Evolutionary conservation across 1,140 invertebrate species (phyloP).

Genomic region (Tetramorium alpestre): DNA sequence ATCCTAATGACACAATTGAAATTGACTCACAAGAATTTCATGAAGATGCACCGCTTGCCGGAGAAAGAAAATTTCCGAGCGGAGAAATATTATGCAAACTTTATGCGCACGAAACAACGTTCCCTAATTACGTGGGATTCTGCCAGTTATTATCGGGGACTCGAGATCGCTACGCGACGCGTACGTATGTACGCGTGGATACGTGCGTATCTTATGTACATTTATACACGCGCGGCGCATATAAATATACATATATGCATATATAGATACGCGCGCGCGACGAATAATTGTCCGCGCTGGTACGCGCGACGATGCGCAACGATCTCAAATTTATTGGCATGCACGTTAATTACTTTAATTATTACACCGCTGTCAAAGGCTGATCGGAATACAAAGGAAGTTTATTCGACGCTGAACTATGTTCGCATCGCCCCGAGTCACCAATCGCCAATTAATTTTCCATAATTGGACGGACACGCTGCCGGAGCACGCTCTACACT

Average conservation of each 20-base stretch:
- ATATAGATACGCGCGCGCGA: conserved; percentile 13
- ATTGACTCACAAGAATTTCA: background rate
- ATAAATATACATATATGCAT: background rate
- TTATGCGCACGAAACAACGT: background rate
- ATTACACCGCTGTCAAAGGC: conserved; percentile 80
- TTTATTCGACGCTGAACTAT: conserved; percentile 75
- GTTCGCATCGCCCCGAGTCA: conserved; percentile 76
- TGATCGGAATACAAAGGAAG: conserved; percentile 79
- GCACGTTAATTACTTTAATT: conserved; percentile 82
- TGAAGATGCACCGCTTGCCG: background rate
- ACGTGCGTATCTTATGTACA: background rate
- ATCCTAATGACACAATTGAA: background rate
- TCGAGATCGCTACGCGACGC: background rate
- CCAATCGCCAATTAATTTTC: conserved; percentile 84
- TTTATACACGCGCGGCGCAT: background rate
- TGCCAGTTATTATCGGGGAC: background rate
- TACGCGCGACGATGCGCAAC: conserved; percentile 47
- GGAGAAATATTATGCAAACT: background rate
- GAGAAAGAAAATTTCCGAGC: background rate
- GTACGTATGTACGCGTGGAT: background rate
- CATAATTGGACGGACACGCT: conserved; percentile 82
- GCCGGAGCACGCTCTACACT: conserved; percentile 65
- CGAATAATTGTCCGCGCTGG: conserved; percentile 60
- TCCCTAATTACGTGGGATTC: background rate
- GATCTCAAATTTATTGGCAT: conserved; percentile 76